Conservation (phyloP, 2,113 vertebrate species). For the Spizaetus ornatus region DNA sequence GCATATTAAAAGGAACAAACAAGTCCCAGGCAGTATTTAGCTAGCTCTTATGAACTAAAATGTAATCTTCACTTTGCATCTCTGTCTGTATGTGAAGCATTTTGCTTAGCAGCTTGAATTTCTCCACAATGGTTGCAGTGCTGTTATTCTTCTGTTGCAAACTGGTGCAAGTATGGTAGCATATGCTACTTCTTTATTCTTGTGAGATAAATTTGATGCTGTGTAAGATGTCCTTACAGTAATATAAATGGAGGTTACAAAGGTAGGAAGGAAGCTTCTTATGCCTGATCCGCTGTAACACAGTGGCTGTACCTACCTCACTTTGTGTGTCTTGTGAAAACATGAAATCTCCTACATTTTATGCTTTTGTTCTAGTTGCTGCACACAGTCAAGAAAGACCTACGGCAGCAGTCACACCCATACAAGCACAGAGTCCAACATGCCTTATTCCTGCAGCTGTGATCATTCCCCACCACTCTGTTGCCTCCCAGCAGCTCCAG, state of each 20-base stretch:
- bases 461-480: conserved; percentile 74
- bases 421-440: conserved; percentile 81
- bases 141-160: background rate
- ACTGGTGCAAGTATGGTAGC: background rate
- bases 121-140: background rate
- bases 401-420: conserved; percentile 86
- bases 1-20: background rate
- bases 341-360: background rate
- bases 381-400: conserved; percentile 91
- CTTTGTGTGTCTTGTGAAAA: background rate
- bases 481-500: conserved; percentile 60
- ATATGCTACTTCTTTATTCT: background rate
- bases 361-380: conserved; percentile 72
- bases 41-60: background rate
- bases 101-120: background rate
- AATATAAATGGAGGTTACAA: background rate
- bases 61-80: background rate
- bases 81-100: background rate
- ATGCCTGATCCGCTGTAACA: background rate
- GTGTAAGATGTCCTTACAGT: background rate
- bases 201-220: background rate
- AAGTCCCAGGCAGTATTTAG: background rate
- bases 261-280: background rate
- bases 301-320: background rate
- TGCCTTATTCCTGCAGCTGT: conserved; percentile 76